Evolutionary conservation across 1,140 invertebrate genomes (phyloP).

Genomic region (Tenebrio molitor): DNA sequence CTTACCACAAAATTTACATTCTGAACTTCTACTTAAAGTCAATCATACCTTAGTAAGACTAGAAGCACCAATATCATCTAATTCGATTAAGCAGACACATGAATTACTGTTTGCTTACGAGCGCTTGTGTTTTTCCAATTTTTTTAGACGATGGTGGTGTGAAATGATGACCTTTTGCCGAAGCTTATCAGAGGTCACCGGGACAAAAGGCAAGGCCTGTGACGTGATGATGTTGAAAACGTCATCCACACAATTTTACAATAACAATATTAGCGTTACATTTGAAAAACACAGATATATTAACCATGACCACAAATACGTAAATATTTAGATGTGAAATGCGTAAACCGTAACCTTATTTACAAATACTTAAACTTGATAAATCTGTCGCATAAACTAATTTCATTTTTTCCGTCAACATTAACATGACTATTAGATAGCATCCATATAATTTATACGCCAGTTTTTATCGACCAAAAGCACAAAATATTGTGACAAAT

Average conservation of each 20-base stretch:
- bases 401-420: conserved; percentile 7
- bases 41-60: too few relatives aligned
- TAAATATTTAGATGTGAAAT: conserved; percentile 47
- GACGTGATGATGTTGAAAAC: conserved; percentile 23
- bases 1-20: too few relatives aligned
- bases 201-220: conserved; percentile 44
- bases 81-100: too few relatives aligned
- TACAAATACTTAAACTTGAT: conserved; percentile 40
- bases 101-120: too few relatives aligned
- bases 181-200: conserved; percentile 39
- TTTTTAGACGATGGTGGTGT: conserved; percentile 14
- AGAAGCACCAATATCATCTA: too few relatives aligned
- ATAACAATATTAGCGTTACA: conserved; percentile 32
- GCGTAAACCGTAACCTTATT: conserved; percentile 46
- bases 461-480: too few relatives aligned
- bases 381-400: conserved; percentile 25
- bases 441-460: too few relatives aligned
- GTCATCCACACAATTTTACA: conserved; percentile 23
- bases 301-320: conserved; percentile 45
- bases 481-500: too few relatives aligned
- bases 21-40: too few relatives aligned
- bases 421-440: not conserved
- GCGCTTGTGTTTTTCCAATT: not conserved
- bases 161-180: conserved; percentile 42
- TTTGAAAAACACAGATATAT: conserved; percentile 42